Percentiles rank a stretch among this genome's conserved stretches.
Evolutionary conservation across 2,888 invertebrate genomes (phyloP).

Genomic region (Timandra comae): DNA sequence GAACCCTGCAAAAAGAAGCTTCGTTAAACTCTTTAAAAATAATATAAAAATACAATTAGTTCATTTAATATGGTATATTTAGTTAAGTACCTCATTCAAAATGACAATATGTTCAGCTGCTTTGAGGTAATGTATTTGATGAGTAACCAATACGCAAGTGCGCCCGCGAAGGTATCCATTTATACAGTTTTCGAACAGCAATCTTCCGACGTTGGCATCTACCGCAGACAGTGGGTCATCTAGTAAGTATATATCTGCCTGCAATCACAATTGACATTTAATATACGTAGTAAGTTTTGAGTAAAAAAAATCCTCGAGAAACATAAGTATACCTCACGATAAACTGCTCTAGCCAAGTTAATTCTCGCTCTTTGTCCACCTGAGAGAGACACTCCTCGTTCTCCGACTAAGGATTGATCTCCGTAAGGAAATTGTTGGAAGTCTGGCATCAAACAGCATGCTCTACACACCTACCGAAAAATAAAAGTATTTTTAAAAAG

Average conservation of each 20-base stretch:
- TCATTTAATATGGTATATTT: too few relatives aligned
- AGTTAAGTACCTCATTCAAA: conserved; percentile 63
- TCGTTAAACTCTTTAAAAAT: not conserved
- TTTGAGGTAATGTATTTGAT: conserved; percentile 83
- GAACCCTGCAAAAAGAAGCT: conserved; percentile 55
- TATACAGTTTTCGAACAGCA: conserved; percentile 86
- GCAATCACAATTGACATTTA: too few relatives aligned
- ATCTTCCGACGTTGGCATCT: conserved; percentile 85
- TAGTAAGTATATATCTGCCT: conserved; percentile 86
- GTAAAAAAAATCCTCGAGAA: too few relatives aligned
- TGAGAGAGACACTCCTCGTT: conserved; percentile 86
- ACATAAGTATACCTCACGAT: conserved; percentile 81
- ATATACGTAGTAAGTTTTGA: too few relatives aligned
- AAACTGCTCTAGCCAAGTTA: conserved; percentile 86
- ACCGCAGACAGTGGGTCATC: conserved; percentile 91
- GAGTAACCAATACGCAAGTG: conserved; percentile 87
- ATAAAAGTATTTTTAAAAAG: conserved; percentile 6
- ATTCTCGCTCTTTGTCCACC: conserved; percentile 91
- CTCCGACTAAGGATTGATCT: conserved; percentile 87
- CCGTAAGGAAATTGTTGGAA: conserved; percentile 85
- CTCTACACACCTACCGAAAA: conserved; percentile 75
- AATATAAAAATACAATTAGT: not conserved
- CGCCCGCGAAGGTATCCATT: conserved; percentile 78
- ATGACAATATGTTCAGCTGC: conserved; percentile 72
- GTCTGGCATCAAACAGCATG: conserved; percentile 81